phyloP scores from a whole-genome alignment of 1,140 invertebrate genomes.

The Pseudomyrmex pallidus region DNA sequence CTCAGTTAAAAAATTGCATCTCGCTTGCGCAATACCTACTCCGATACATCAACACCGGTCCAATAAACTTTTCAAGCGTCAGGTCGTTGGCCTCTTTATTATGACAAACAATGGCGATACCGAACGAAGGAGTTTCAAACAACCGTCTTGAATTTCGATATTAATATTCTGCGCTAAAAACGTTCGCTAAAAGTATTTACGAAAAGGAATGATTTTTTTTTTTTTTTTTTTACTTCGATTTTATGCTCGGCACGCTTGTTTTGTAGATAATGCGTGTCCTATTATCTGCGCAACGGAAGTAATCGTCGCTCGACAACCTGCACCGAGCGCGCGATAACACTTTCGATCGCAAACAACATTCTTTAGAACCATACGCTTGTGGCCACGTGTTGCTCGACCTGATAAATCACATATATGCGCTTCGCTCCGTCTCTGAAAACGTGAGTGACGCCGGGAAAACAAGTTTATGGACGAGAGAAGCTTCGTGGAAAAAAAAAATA shows the following conservation, averaged over 20 bases:
- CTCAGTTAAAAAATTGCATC: background rate
- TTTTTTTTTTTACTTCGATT: conserved; percentile 54
- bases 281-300: conserved; percentile 75
- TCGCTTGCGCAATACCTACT: background rate
- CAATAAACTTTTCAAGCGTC: background rate
- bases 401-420: conserved; percentile 54
- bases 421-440: background rate
- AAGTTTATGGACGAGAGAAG: conserved; percentile 7
- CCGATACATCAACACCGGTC: background rate
- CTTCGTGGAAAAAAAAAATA: background rate
- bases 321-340: conserved; percentile 63
- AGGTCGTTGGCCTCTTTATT: conserved; percentile 30
- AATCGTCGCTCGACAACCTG: conserved; percentile 66
- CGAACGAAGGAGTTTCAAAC: conserved; percentile 8
- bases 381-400: conserved; percentile 13
- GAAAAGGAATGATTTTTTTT: background rate
- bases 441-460: background rate
- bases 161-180: background rate
- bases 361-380: conserved; percentile 55
- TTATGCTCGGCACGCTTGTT: conserved; percentile 49
- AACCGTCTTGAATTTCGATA: background rate
- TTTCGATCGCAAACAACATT: conserved; percentile 66
- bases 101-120: conserved; percentile 37
- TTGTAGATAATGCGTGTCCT: conserved; percentile 44
- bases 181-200: no score